These are phyloP conservation scores for Saimiri boliviensis DNA, from an alignment of 2,113 vertebrate species.

Conservation along the genomic window DNA sequence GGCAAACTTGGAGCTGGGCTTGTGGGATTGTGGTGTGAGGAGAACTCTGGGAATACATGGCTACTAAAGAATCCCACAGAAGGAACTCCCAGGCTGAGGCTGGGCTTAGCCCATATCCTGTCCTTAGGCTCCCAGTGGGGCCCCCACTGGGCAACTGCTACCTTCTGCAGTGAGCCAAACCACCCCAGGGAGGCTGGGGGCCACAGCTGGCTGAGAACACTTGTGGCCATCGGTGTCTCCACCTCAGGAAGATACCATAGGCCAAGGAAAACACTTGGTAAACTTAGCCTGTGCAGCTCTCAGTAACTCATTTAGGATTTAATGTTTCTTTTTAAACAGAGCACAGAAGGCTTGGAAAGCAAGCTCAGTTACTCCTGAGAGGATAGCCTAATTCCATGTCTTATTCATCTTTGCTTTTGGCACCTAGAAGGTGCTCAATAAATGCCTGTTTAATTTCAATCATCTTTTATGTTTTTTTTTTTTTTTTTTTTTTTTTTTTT, in stretches of 20 bases:
- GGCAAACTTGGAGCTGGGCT: conserved; percentile 17
- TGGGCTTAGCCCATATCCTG: conserved; percentile 45
- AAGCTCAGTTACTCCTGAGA: conserved; percentile 60
- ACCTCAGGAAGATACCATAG: conserved; percentile 58
- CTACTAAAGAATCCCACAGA: conserved; percentile 27
- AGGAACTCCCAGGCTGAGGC: conserved; percentile 1
- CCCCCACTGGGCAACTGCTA: neutral
- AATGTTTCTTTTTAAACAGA: conserved; percentile 68
- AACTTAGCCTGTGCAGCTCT: conserved; percentile 52
- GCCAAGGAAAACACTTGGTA: conserved; percentile 74
- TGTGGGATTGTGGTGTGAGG: neutral
- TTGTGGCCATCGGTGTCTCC: conserved; percentile 40
- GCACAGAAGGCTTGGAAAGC: conserved; percentile 69
- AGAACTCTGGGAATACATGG: conserved; percentile 27
- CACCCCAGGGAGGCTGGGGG: conserved; percentile 30
- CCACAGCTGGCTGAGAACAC: conserved; percentile 42
- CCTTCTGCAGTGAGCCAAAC: conserved; percentile 51
- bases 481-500: too few species aligned
- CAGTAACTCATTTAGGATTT: conserved; percentile 70
- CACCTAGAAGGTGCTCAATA: conserved; percentile 71
- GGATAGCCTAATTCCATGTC: conserved; percentile 63
- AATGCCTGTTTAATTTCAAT: conserved; percentile 72
- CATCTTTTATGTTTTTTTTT: too few species aligned
- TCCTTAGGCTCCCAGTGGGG: neutral
- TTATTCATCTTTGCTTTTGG: conserved; percentile 74